Evolutionary conservation across 2,113 vertebrate species (phyloP), one percentile per base, ranked within the genome.

Genomic region (Danio rerio): DNA sequence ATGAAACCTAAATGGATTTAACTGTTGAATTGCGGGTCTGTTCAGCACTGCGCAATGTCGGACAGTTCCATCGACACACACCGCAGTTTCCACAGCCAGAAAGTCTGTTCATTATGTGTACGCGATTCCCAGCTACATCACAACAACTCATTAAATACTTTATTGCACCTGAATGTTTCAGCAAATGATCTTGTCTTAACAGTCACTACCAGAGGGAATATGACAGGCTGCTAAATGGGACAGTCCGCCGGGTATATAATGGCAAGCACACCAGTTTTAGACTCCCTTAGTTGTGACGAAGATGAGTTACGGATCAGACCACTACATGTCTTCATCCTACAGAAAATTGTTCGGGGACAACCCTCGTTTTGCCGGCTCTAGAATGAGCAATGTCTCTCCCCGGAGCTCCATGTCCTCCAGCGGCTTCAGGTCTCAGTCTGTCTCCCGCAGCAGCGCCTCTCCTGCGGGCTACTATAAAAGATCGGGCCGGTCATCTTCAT

Each of bases 291-390:
- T 78, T 77, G 83, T 80, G 68, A 82, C 82, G 83, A 95, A 87
- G 90, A 96, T 96, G 96, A 96, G 93, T 88, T 96, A 94, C 94
- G 92, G 93, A 86, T 92, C 96, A 2, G 95, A 97, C 15, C 88
- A 90, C 83, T 94, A 93, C 86, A 90, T 94, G 85, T 87, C 95
- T 84, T 96, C 95, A 55, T 95, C 94, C 81, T 97, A 97, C 91
- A 85, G 96, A 87, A 96, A 95, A 91, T 93, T 96, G 85, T 96
- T 96, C 86, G 96, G 96, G 76, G 96, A 96, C 0, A 88, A 93
- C 90, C 92, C 95, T 47, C 95, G 96, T 49, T 94, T 94, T 80
- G 90, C 95, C 0, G 86, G 89, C 1, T 89, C 94, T 16, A 92
- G 94, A 88, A 78, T 91, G 80, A 89, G 86, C 65, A 84, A 80